Evolutionary conservation across 1,140 invertebrate genomes (phyloP).

Genomic region (Eumaeus atala): DNA sequence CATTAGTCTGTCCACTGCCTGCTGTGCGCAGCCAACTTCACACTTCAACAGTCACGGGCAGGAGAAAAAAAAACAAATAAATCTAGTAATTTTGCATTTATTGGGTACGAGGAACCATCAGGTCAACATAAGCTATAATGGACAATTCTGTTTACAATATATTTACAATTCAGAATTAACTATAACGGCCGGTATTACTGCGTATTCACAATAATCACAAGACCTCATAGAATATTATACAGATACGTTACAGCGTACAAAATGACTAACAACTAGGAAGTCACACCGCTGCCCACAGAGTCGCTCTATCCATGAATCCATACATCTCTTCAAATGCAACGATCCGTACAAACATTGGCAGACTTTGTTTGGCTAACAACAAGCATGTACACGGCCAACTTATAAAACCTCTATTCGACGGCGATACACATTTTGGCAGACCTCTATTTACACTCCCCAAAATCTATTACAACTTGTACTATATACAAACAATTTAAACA

Average conservation of each 20-base stretch:
- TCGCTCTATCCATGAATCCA: conserved; percentile 11
- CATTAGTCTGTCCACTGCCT: too few species aligned
- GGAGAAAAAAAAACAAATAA: conserved; percentile 39
- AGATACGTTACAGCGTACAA: conserved; percentile 62
- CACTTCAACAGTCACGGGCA: conserved; percentile 23
- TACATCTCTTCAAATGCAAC: conserved; percentile 23
- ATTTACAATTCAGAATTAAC: conserved; percentile 71
- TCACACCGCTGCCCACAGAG: conserved; percentile 24
- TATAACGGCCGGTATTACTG: conserved; percentile 66
- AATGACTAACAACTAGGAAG: conserved; percentile 47
- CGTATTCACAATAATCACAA: conserved; percentile 69
- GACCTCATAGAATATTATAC: conserved; percentile 62
- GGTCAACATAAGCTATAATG: conserved; percentile 73
- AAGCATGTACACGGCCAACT: conserved; percentile 64
- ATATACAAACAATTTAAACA: conserved; percentile 73
- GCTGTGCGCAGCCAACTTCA: too few species aligned
- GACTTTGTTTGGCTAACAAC: conserved; percentile 63
- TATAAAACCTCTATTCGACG: conserved; percentile 26
- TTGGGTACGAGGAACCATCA: conserved; percentile 72
- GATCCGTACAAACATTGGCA: conserved; percentile 34
- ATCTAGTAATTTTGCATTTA: conserved; percentile 70
- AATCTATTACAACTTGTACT: conserved; percentile 70
- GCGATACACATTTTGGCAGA: conserved; percentile 24
- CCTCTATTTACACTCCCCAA: conserved; percentile 58
- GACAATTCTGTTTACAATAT: conserved; percentile 71